phyloP scores from a whole-genome alignment of 2,113 vertebrate genomes.

The Melanotaenia duboulayi region DNA sequence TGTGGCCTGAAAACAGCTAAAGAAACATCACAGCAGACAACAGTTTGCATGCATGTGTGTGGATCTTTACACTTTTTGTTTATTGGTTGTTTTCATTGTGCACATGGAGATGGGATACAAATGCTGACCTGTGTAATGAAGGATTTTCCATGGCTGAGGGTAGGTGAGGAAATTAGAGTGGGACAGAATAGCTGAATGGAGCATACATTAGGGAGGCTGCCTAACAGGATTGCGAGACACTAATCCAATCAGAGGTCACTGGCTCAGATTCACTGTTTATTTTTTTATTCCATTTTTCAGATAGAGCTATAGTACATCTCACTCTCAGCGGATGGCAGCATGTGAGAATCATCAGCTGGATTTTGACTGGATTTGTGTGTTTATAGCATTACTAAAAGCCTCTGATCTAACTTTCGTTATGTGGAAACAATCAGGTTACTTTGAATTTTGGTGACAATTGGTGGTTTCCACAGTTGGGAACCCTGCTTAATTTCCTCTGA shows the following conservation, averaged over 20 bases:
- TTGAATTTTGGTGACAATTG: slow-evolving; percentile 2
- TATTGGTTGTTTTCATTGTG: slow-evolving; percentile 4
- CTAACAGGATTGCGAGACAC: slow-evolving; percentile 72
- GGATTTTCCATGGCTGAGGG: slow-evolving; percentile 48
- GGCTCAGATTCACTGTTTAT: slow-evolving; percentile 61
- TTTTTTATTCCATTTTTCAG: slow-evolving; percentile 39
- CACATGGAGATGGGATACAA: slow-evolving; percentile 3
- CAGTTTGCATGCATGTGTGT: slow-evolving; percentile 1
- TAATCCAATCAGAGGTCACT: slow-evolving; percentile 78
- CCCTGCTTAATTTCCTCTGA: not conserved
- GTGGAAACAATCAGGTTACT: slow-evolving; percentile 30
- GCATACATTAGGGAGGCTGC: slow-evolving; percentile 56
- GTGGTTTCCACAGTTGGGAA: not conserved
- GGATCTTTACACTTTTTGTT: slow-evolving; percentile 3
- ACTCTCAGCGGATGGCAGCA: slow-evolving; percentile 39
- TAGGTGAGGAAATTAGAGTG: slow-evolving; percentile 58
- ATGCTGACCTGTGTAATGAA: slow-evolving; percentile 21
- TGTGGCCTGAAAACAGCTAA: slow-evolving; percentile 38
- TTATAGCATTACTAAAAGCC: slow-evolving; percentile 51
- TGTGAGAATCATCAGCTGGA: slow-evolving; percentile 41
- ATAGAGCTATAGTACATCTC: slow-evolving; percentile 48
- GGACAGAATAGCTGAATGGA: slow-evolving; percentile 55
- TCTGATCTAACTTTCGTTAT: slow-evolving; percentile 55
- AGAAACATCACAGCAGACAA: slow-evolving; percentile 28
- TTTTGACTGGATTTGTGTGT: slow-evolving; percentile 56